Evolutionary conservation across 2,797 vertebrate species (phyloP), one percentile per base, ranked within the genome.

Genomic region (Protonibea diacanthus): DNA sequence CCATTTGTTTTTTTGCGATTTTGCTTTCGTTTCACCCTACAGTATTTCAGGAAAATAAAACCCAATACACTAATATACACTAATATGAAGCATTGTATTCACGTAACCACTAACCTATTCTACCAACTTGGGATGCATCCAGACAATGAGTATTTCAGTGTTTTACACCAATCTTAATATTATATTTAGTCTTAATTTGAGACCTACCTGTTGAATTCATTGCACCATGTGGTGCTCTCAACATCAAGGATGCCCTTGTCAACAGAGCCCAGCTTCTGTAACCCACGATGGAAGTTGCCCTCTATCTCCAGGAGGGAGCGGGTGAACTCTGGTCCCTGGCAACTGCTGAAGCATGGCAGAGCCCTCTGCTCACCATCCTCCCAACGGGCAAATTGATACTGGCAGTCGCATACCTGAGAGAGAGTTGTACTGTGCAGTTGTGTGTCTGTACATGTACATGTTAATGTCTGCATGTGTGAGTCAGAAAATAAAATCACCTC

Each of bases 361-460:
- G 93, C 89, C 2, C 92, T 94, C 89, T 96, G 96, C 68, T 92
- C 79, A 61, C 96, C 96, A 15, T 97, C 96, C 63, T 95, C 93
- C 91, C 95, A 95, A n/a, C 96, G 96, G 33, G 94, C 96, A 91
- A 98, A 97, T 82, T 97, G 96, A 77, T 96, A 90, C 92, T 97
- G 97, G 89, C 95, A 97, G 44, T 97, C 93, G 63, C 97, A 98
- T 44, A 98, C 94, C 97, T 98, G 73, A 69, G 14, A 61, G 23
- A 51, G 33, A 38, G 33, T 38, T 38, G 12, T 48, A 33, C 18
- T 62, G 5, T 29, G 13, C 38, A 60, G 6, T 6, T 47, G 49
- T 29, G 53, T 38, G 38, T 11, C 9, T 40, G 29, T 44, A 17
- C 33, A 25, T 61, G 17, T 60, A 9, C 33, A 38, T 1, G 8